Evolutionary conservation across 2,113 vertebrate genomes (phyloP).

Genomic region (Callipepla californica): DNA sequence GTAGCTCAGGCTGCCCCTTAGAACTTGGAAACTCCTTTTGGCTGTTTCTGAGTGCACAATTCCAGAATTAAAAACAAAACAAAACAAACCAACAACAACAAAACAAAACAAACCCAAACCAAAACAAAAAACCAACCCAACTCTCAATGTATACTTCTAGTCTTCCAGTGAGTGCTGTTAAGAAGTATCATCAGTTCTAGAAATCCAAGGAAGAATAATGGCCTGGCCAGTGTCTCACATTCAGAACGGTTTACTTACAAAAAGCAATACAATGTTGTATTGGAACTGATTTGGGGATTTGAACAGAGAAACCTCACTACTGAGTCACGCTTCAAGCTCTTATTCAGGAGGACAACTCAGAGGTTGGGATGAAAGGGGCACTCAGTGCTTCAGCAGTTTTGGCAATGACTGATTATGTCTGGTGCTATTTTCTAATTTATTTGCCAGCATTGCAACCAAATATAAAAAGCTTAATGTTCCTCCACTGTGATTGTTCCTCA

Average conservation of each 20-base stretch:
- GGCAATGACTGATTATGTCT: background rate
- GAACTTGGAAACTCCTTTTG: background rate
- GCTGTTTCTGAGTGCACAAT: background rate
- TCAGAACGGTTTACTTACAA: background rate
- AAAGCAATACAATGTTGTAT: background rate
- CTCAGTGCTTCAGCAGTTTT: background rate
- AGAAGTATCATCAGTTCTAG: background rate
- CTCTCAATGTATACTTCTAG: background rate
- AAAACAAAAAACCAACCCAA: too few species aligned
- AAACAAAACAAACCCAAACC: background rate
- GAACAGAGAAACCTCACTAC: background rate
- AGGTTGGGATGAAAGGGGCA: background rate
- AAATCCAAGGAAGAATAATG: background rate
- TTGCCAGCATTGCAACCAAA: background rate
- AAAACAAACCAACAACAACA: background rate
- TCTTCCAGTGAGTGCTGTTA: background rate
- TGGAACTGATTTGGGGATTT: background rate
- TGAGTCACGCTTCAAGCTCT: background rate
- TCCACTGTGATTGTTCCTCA: background rate
- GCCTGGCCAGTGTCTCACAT: background rate
- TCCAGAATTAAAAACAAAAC: background rate
- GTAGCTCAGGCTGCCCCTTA: background rate
- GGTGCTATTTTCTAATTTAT: constrained; percentile 7
- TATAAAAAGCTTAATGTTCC: background rate
- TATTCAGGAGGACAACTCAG: background rate